phyloP scores from a whole-genome alignment of 2,888 invertebrate species.

The Tolmerus cingulatus region DNA sequence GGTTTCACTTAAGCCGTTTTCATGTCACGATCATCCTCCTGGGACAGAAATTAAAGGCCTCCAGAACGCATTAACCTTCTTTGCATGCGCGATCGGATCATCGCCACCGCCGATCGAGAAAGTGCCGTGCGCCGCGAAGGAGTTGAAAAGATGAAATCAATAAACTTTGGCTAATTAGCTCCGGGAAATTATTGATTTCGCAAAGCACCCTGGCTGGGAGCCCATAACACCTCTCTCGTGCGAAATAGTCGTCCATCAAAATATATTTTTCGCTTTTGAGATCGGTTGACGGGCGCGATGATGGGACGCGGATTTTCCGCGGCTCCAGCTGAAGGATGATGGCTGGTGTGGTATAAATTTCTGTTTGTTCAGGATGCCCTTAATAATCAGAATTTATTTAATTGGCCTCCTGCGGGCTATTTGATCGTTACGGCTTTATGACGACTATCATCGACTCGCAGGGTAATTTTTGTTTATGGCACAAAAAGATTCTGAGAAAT shows the following conservation, averaged over 20 bases:
- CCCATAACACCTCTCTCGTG: conserved; percentile 31
- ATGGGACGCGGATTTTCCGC: background rate
- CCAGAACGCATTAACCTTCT: conserved; percentile 33
- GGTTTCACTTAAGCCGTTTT: conserved; percentile 40
- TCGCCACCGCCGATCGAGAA: background rate
- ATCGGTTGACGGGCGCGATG: background rate
- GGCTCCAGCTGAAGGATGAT: background rate
- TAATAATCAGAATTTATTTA: background rate
- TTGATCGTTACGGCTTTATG: background rate
- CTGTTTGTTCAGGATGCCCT: background rate
- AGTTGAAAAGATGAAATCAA: conserved; percentile 36
- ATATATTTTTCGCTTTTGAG: background rate
- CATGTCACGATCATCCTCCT: conserved; percentile 37
- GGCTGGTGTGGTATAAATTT: background rate
- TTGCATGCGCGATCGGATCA: conserved; percentile 3
- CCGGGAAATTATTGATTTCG: conserved; percentile 19
- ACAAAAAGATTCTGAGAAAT: background rate
- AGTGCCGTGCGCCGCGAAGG: conserved; percentile 6
- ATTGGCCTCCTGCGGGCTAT: background rate
- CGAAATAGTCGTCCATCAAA: conserved; percentile 23
- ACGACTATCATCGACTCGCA: background rate
- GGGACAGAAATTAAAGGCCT: conserved; percentile 31
- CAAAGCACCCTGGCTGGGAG: conserved; percentile 6
- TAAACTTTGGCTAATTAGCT: conserved; percentile 35
- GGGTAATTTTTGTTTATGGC: background rate